Percentiles rank a stretch among this genome's conserved stretches.
These are phyloP conservation scores for Pluvianellus socialis DNA, from an alignment of 2,113 vertebrate genomes.

Conservation along the genomic window DNA sequence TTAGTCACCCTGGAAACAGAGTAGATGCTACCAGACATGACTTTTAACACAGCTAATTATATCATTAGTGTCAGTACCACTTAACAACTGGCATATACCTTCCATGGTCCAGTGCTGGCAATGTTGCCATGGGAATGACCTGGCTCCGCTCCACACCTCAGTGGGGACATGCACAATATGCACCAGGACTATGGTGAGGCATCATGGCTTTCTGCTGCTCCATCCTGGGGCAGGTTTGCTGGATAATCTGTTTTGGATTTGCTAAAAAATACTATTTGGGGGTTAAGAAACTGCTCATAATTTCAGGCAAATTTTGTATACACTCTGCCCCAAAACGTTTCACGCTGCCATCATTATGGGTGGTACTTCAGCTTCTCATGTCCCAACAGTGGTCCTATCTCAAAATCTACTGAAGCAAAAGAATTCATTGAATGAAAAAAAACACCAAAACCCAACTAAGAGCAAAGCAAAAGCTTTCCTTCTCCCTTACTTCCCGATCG, in stretches of 20 bases:
- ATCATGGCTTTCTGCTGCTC: not conserved
- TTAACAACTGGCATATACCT: not conserved
- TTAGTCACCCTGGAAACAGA: slow-evolving; percentile 67
- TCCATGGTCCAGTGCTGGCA: not conserved
- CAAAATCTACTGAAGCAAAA: not conserved
- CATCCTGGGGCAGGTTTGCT: not conserved
- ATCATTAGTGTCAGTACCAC: slow-evolving; percentile 50
- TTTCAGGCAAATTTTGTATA: not conserved
- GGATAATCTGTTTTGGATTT: not conserved
- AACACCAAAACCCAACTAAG: not conserved
- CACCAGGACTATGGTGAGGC: not conserved
- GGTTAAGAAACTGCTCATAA: not conserved
- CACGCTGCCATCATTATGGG: rapidly evolving
- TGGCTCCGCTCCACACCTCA: rapidly evolving
- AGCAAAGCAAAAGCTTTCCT: not conserved
- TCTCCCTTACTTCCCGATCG: rapidly evolving
- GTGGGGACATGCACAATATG: not conserved
- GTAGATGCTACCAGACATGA: slow-evolving; percentile 38
- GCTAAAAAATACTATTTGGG: not conserved
- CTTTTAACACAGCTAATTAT: slow-evolving; percentile 64
- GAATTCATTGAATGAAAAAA: not conserved
- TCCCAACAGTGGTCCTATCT: not conserved
- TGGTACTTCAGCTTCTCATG: not conserved
- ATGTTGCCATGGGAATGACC: slow-evolving; percentile 14
- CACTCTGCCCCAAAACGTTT: rapidly evolving